Base-by-base conservation (phyloP, 37 sponge, comb jelly and placozoan species). In the Tethya wilhelma region DNA sequence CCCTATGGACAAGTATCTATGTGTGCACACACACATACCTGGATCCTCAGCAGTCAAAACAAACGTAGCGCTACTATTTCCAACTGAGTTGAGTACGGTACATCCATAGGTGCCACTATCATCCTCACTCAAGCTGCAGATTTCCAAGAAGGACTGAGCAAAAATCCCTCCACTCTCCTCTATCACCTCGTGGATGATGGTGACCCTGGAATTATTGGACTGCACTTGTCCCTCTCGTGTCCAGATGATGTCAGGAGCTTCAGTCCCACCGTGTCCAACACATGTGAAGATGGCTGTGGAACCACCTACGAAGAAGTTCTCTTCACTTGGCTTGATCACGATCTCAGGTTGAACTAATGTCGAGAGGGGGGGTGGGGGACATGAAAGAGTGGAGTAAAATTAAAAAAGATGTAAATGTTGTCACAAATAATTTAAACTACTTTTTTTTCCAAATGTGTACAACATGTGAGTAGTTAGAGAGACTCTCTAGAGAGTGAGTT, bases 211-310 rank as follows among this genome's bases (percentile, higher is more conserved):
- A 31, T 31, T 38, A 36, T 80, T 80, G 59, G 41, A 32, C 9
- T 69, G 53, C 6, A 38, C 30, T 40, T 30, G 33, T 28, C 70
- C 80, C 37, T 69, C 67, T n/a, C 23, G 56, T 39, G 6, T 41
- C 80, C 80, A 80, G 14, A 41, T 11, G 33, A 80, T 69, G 44
- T 36, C 30, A 1, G 80, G 80, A 22, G 38, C 33, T 49, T 49
- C 53, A 49, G 9, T 14, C 19, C n/a, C 56, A 0, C 80, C 80
- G 57, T 67, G 57, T 0, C 64, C 80, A 40, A 80, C 80, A 69
- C 80, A 80, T 22, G 38, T 42, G 2, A 58, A 34, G 31, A 57
- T 31, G 28, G 58, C 33, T 14, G 80, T 69, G n/a, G 29, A 53
- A 1, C 73, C 73, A 64, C 33, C 66, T 23, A 53, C 73, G 31